Conservation (phyloP, 2,888 invertebrate species). For the Pimpla rufipes region DNA sequence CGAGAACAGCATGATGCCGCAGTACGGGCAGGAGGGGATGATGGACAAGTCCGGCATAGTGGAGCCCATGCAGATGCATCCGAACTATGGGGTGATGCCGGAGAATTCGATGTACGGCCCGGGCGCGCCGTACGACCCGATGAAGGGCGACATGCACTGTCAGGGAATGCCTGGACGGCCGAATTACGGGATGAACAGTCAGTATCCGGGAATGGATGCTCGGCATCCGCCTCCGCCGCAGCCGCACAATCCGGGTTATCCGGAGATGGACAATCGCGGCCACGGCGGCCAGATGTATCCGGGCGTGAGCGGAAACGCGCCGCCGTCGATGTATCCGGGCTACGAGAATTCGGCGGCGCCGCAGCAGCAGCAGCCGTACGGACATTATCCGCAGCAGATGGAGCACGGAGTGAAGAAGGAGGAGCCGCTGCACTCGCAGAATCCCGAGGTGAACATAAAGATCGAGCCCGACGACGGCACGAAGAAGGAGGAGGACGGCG, state of each 20-base stretch:
- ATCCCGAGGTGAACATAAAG: conserved; percentile 76
- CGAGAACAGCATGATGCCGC: conserved; percentile 75
- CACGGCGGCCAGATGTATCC: conserved; percentile 72
- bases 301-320: conserved; percentile 73
- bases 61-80: conserved; percentile 74
- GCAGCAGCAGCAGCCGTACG: conserved; percentile 61
- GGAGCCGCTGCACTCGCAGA: conserved; percentile 65
- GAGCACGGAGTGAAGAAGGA: conserved; percentile 78
- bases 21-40: conserved; percentile 75
- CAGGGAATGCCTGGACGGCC: conserved; percentile 71
- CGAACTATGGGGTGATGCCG: conserved; percentile 75
- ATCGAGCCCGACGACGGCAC: conserved; percentile 73
- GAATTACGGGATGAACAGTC: conserved; percentile 75
- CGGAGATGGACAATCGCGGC: conserved; percentile 74
- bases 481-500: conserved; percentile 78
- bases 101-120: conserved; percentile 77
- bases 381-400: conserved; percentile 67
- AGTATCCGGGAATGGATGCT: conserved; percentile 74
- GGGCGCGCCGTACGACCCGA: conserved; percentile 73
- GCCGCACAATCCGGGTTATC: conserved; percentile 71
- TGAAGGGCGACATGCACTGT: conserved; percentile 78
- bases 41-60: conserved; percentile 74
- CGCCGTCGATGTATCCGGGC: conserved; percentile 74
- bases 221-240: conserved; percentile 66
- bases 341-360: conserved; percentile 63